These are phyloP conservation scores for Chymomyza fuscimana DNA, from an alignment of 2,888 invertebrate species.

Conservation along the genomic window DNA sequence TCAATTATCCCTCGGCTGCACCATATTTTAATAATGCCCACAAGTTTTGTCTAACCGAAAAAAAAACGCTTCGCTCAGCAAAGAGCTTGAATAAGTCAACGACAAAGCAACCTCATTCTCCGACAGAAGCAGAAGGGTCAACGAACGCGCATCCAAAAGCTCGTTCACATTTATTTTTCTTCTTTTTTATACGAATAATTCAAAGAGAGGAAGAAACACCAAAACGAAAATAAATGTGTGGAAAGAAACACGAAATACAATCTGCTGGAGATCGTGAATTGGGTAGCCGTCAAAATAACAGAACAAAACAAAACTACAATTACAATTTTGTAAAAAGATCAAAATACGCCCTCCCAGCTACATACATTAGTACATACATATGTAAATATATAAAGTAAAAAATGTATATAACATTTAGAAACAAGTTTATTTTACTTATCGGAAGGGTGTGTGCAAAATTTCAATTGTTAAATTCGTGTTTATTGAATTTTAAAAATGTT, in stretches of 20 bases:
- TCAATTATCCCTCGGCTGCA: too few relatives aligned
- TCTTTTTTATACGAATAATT: slow-evolving; percentile 44
- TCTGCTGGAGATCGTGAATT: background rate
- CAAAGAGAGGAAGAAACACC: slow-evolving; percentile 7
- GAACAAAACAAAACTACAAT: background rate
- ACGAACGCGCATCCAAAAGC: slow-evolving; percentile 58
- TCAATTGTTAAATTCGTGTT: background rate
- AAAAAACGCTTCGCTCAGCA: slow-evolving; percentile 51
- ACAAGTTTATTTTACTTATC: background rate
- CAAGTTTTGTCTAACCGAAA: background rate
- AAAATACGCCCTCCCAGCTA: background rate
- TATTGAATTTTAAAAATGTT: background rate
- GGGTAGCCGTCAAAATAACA: background rate
- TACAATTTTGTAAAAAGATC: background rate
- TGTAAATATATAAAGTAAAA: too few relatives aligned
- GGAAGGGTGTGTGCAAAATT: background rate
- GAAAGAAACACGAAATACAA: background rate
- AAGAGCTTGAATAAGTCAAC: slow-evolving; percentile 20
- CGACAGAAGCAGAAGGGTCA: slow-evolving; percentile 54
- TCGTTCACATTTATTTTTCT: slow-evolving; percentile 52
- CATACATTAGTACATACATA: too few relatives aligned
- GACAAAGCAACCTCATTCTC: slow-evolving; percentile 63
- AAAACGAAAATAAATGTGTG: background rate
- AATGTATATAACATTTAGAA: too few relatives aligned
- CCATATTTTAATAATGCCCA: too few relatives aligned